phyloP scores from a whole-genome alignment of 2,113 vertebrate species.

The Channa maculata region DNA sequence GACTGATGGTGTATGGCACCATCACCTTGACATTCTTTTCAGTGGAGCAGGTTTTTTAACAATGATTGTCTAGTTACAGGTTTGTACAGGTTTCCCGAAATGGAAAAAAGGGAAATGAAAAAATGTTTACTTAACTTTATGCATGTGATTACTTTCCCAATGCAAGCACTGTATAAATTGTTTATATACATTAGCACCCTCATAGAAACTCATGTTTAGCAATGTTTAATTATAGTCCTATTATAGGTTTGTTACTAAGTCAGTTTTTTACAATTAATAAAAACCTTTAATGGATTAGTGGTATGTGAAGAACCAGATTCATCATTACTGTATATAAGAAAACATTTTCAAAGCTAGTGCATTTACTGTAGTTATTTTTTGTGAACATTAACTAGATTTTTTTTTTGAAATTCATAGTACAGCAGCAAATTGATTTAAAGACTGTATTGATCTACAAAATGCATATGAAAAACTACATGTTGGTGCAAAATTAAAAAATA shows the following conservation, averaged over 20 bases:
- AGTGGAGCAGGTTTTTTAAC: conserved; percentile 37
- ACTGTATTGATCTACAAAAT: conserved; percentile 29
- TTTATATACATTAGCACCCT: conserved; percentile 36
- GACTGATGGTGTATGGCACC: background rate
- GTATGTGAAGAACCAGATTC: conserved; percentile 40
- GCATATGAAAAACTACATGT: background rate
- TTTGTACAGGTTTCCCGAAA: conserved; percentile 55
- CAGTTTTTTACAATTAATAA: conserved; percentile 25
- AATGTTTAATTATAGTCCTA: conserved; percentile 8
- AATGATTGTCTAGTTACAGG: conserved; percentile 51
- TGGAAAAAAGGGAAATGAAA: conserved; percentile 45
- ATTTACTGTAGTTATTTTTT: too few species aligned
- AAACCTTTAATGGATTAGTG: conserved; percentile 62
- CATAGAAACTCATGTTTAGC: conserved; percentile 26
- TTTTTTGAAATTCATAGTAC: conserved; percentile 9
- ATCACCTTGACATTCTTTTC: conserved; percentile 7
- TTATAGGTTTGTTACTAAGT: conserved; percentile 10
- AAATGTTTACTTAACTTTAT: conserved; percentile 72
- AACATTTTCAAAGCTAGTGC: conserved; percentile 12
- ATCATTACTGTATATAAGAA: conserved; percentile 15
- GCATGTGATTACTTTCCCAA: conserved; percentile 70
- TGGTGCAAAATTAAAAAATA: conserved; percentile 28
- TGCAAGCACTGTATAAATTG: conserved; percentile 67
- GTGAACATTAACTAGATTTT: too few species aligned
- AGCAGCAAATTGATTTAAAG: conserved; percentile 5